Evolutionary conservation across 2,797 vertebrate genomes (phyloP), one percentile per base, ranked within the genome.

Genomic region (Pseudomugil gertrudae): DNA sequence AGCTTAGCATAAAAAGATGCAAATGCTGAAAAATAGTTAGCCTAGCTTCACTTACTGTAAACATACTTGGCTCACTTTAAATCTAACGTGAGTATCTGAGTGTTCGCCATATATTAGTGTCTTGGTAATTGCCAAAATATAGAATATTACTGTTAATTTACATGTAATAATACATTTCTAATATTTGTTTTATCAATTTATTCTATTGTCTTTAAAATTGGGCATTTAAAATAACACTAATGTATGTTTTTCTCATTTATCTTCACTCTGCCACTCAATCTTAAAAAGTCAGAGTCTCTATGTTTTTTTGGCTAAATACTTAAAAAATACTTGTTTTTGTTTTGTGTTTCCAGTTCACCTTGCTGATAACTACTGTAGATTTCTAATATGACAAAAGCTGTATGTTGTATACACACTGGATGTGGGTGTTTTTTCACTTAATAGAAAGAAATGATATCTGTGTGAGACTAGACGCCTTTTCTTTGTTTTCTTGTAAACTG

Each of bases 391-490:
- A 24, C 45, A 45, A 51, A 70, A 55, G 72, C 27, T 26, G 4
- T 47, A 36, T 67, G 32, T 54, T 13, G 23, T 55, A 35, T 48
- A 63, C 9, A 62, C 24, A 29, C 26, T 35, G 27, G 19, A 48
- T 57, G 32, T 79, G 75, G 55, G 75, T 64, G 62, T 81, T 24
- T 69, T 30, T 30, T 30, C 24, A 58, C 9, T 55, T 23, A 30
- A 30, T 45, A 26, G 30, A 35, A 68, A 43, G 27, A 19, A 19
- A 47, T 63, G 76, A 85, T 85, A 84, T 81, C 73, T 87, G 83
- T 86, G 85, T 86, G 81, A 90, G 32, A 63, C 52, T 14, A 33
- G 19, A 82, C 48, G 17, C 63, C 65, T 87, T 87, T 84, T 43
- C 19, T 45, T 75, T 51, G 14, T 23, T 38, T 60, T 29, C 50